Conservation (phyloP, 2,888 invertebrate genomes). For the Platycnemis pennipes region DNA sequence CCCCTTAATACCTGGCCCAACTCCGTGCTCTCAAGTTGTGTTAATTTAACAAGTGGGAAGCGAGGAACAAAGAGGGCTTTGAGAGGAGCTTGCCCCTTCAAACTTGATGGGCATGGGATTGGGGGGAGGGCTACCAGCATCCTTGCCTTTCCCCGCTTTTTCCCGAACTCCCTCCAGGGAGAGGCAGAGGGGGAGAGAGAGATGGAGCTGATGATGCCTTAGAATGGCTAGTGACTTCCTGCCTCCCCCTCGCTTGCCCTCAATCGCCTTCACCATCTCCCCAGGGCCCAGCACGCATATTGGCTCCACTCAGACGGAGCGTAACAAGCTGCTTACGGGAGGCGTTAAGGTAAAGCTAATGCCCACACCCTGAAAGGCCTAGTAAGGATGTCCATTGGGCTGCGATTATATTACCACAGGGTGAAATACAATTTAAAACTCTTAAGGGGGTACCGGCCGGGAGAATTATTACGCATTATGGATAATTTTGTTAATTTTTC, state of each 20-base stretch:
- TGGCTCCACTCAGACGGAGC: not conserved
- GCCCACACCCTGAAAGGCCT: not conserved
- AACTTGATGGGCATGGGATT: slow-evolving; percentile 16
- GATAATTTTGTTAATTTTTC: not conserved
- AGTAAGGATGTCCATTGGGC: not conserved
- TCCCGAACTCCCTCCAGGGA: not conserved
- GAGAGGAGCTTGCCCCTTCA: not conserved
- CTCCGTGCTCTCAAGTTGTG: slow-evolving; percentile 23
- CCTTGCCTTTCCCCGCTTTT: not conserved
- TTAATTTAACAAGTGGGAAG: slow-evolving; percentile 58
- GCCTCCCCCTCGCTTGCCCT: not conserved
- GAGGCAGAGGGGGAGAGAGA: not conserved
- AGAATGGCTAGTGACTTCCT: not conserved
- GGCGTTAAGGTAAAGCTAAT: not conserved
- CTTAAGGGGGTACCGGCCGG: not conserved
- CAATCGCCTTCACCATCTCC: not conserved
- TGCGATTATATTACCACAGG: not conserved
- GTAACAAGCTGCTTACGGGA: not conserved
- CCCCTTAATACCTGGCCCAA: not conserved
- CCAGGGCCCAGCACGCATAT: not conserved
- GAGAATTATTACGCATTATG: not conserved
- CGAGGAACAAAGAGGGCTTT: slow-evolving; percentile 50
- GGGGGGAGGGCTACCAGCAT: not conserved
- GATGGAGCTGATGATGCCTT: not conserved
- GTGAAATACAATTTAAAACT: not conserved